A percentile compares a stretch with the other conserved stretches of the same genome.
These are phyloP conservation scores for Bellardia bayeri DNA, from an alignment of 2,888 invertebrate genomes.

Conservation along the genomic window DNA sequence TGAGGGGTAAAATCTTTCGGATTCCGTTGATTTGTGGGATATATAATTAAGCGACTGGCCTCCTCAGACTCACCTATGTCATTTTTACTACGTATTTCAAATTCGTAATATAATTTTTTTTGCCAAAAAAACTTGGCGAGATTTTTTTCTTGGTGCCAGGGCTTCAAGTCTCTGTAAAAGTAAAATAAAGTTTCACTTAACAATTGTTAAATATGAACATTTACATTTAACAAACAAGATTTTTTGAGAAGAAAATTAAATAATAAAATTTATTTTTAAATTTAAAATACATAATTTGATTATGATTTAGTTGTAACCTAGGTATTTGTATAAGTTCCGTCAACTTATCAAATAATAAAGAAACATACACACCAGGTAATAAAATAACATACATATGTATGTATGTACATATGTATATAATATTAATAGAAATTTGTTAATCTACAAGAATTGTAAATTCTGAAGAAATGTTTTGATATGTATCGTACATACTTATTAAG, in stretches of 20 bases:
- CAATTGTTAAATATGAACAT: no score
- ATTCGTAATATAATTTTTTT: constrained; percentile 76
- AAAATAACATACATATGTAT: no score
- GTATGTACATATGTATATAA: not conserved
- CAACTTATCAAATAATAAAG: no score
- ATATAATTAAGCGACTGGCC: constrained; percentile 77
- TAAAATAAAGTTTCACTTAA: not conserved
- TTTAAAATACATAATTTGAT: no score
- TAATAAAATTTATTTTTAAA: no score
- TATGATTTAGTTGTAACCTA: no score
- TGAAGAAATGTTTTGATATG: not conserved
- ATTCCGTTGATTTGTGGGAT: constrained; percentile 75
- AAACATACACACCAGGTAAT: no score
- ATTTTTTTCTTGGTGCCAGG: constrained; percentile 75
- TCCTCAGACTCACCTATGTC: constrained; percentile 77
- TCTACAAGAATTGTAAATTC: not conserved
- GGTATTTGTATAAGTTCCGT: no score
- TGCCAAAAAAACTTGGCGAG: constrained; percentile 78
- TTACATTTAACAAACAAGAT: no score
- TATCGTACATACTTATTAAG: not conserved
- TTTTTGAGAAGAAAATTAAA: no score
- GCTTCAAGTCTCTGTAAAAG: constrained; percentile 67
- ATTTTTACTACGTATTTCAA: constrained; percentile 80
- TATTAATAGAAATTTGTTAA: not conserved
- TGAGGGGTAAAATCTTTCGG: constrained; percentile 75